Evolutionary conservation across 2,888 invertebrate species (phyloP).

Genomic region (Limnephilus auricula): DNA sequence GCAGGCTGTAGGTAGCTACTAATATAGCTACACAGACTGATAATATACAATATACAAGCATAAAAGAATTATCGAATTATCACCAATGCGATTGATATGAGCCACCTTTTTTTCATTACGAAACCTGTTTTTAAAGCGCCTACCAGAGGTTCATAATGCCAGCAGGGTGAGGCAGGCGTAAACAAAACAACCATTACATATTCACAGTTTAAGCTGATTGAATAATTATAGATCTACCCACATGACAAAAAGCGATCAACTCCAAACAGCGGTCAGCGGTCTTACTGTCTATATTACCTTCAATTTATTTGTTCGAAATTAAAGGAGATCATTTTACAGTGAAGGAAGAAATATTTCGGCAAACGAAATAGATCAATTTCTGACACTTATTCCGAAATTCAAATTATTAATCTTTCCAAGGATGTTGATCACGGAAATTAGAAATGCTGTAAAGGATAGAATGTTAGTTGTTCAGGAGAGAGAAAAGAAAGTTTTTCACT

Average conservation of each 20-base stretch:
- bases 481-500: too few species aligned
- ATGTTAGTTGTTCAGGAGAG: too few species aligned
- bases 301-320: neutral
- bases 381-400: too few species aligned
- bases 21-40: too few species aligned
- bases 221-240: constrained; percentile 13
- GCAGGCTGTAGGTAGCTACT: too few species aligned
- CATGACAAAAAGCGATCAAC: neutral
- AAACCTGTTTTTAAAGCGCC: neutral
- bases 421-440: too few species aligned
- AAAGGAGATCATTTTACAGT: neutral
- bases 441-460: too few species aligned
- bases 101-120: neutral
- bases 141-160: neutral
- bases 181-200: neutral
- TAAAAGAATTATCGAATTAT: too few species aligned
- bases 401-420: too few species aligned
- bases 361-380: neutral
- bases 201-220: neutral
- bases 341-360: neutral
- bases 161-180: neutral
- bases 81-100: too few species aligned
- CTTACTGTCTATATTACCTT: neutral
- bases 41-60: too few species aligned
- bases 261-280: neutral